Evolutionary conservation across 2,113 vertebrate genomes (phyloP).

Genomic region (Apodemus speciosus): DNA sequence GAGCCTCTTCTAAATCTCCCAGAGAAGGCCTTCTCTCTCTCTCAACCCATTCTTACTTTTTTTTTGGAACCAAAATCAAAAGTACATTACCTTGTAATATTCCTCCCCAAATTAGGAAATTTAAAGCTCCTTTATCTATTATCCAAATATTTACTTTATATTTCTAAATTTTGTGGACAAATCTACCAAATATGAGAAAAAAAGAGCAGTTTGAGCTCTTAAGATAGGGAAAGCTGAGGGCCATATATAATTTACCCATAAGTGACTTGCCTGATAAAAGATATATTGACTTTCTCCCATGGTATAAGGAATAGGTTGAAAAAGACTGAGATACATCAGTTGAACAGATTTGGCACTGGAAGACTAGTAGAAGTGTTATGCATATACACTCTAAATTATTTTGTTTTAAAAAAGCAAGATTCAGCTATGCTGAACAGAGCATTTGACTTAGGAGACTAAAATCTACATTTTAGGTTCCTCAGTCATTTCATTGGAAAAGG

Average conservation of each 20-base stretch:
- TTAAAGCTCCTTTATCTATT: not conserved
- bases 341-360: not conserved
- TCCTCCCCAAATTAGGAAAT: not conserved
- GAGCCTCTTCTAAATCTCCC: too few relatives aligned
- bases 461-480: conserved; percentile 23
- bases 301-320: not conserved
- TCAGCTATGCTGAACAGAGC: not conserved
- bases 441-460: conserved; percentile 14
- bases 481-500: not conserved
- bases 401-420: not conserved
- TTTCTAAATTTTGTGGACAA: not conserved
- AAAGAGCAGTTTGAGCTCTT: not conserved
- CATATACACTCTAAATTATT: not conserved
- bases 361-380: not conserved
- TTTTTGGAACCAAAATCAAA: not conserved
- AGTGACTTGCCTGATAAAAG: not conserved
- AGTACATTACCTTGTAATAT: not conserved
- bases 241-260: not conserved
- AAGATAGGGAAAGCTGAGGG: not conserved
- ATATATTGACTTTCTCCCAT: not conserved
- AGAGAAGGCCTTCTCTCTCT: too few relatives aligned
- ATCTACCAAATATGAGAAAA: not conserved
- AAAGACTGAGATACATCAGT: not conserved
- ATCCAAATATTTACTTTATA: not conserved
- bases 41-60: too few relatives aligned